These are phyloP conservation scores for Zaprionus nigranus DNA, from an alignment of 1,140 invertebrate genomes.

Conservation along the genomic window DNA sequence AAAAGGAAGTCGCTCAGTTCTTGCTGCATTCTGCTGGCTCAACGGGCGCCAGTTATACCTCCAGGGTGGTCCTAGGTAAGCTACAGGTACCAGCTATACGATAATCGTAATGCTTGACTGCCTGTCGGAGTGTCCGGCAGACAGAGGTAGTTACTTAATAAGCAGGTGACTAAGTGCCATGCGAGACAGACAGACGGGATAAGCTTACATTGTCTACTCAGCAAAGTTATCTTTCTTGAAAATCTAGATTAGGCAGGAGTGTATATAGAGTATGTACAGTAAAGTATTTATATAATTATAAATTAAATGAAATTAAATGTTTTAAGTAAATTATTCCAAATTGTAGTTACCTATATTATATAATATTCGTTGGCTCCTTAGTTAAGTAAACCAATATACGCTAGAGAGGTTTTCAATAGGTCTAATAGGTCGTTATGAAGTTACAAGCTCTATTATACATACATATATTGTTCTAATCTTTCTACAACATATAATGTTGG, in stretches of 20 bases:
- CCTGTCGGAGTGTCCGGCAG: not conserved
- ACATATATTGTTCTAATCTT: too few species aligned
- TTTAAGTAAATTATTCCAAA: too few species aligned
- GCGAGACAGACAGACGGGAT: not conserved
- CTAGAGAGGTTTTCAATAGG: too few species aligned
- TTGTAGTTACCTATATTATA: too few species aligned
- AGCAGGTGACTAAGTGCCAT: not conserved
- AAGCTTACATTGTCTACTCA: not conserved
- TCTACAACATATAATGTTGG: too few species aligned
- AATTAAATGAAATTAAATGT: too few species aligned
- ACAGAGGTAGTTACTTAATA: not conserved
- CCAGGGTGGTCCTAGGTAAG: conserved; percentile 1
- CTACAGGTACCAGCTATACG: not conserved
- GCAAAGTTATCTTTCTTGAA: not conserved
- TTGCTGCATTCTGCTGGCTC: not conserved
- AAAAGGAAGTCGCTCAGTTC: conserved; percentile 33
- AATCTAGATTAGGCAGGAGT: not conserved
- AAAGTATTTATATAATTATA: too few species aligned
- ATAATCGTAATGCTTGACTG: conserved; percentile 5
- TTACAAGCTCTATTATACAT: too few species aligned
- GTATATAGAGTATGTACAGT: not conserved
- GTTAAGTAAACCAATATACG: too few species aligned
- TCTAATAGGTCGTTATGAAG: too few species aligned
- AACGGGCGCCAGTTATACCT: not conserved
- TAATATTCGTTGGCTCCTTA: too few species aligned